Evolutionary conservation across 2,113 vertebrate genomes (phyloP).

Genomic region (Lampris incognitus): DNA sequence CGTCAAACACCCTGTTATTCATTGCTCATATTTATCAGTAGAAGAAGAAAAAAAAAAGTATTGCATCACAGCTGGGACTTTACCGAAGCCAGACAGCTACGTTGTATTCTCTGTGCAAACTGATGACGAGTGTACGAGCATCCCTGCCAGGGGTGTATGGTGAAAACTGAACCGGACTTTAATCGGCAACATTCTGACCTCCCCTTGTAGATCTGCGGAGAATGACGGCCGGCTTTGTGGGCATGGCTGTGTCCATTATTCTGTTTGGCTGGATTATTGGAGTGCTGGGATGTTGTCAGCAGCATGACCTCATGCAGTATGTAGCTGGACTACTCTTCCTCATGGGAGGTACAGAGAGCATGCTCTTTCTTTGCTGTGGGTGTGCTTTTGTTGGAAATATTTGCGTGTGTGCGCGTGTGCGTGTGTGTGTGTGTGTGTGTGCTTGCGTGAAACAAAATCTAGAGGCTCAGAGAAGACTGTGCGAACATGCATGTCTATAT

Average conservation of each 20-base stretch:
- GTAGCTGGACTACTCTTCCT: constrained; percentile 95
- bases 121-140: not conserved
- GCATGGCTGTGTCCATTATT: constrained; percentile 95
- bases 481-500: not conserved
- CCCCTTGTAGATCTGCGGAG: constrained; percentile 86
- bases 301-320: constrained; percentile 95
- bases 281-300: constrained; percentile 92
- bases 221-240: constrained; percentile 94
- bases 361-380: not conserved
- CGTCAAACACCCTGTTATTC: too few species aligned
- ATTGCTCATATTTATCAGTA: too few species aligned
- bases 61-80: too few species aligned
- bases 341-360: constrained; percentile 90
- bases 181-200: constrained; percentile 2
- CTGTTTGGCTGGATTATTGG: constrained; percentile 93
- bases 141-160: too few species aligned
- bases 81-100: too few species aligned
- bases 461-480: not conserved
- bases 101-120: too few species aligned
- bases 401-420: not conserved
- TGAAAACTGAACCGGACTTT: too few species aligned
- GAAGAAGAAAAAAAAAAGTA: too few species aligned
- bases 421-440: not conserved
- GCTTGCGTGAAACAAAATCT: too few species aligned
- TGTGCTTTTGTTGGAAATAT: not conserved